Percentiles rank a stretch among this genome's conserved stretches.
These are phyloP conservation scores for Drosophila ananassae DNA, from an alignment of 1,140 invertebrate genomes.

Conservation along the genomic window DNA sequence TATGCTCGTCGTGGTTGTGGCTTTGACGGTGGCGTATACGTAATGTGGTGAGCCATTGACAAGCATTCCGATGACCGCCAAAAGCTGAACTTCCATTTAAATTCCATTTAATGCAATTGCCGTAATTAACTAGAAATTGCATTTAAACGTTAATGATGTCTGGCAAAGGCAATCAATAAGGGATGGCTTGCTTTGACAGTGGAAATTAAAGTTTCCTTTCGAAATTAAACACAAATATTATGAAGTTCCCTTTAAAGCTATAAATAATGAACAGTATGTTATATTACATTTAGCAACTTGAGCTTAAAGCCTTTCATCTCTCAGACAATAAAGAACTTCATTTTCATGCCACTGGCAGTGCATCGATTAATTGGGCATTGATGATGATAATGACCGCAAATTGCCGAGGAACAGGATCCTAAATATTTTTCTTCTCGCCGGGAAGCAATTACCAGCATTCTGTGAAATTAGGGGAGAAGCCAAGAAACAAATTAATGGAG, in stretches of 20 bases:
- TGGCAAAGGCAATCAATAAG: constrained; percentile 3
- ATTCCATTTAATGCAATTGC: constrained; percentile 27
- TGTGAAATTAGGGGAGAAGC: constrained; percentile 37
- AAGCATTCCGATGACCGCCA: constrained; percentile 8
- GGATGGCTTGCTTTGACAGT: background rate
- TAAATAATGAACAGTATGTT: background rate
- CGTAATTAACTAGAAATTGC: constrained; percentile 20
- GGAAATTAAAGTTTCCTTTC: constrained; percentile 7
- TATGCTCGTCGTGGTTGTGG: constrained; percentile 19
- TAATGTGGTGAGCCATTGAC: constrained; percentile 40
- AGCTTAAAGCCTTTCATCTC: background rate
- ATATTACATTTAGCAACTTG: background rate
- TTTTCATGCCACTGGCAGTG: background rate
- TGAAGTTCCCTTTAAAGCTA: background rate
- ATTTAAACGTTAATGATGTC: constrained; percentile 16
- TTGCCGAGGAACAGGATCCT: constrained; percentile 15
- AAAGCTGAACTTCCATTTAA: constrained; percentile 43
- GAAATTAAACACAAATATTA: constrained; percentile 31
- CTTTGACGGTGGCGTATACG: constrained; percentile 45
- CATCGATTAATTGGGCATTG: constrained; percentile 24
- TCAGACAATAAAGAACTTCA: background rate
- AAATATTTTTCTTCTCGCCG: background rate
- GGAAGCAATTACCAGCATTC: constrained; percentile 46
- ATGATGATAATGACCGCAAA: constrained; percentile 41
- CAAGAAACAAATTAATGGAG: constrained; percentile 56